Base-by-base conservation (phyloP, 2,888 invertebrate species). In the Calliphora vomitoria region DNA sequence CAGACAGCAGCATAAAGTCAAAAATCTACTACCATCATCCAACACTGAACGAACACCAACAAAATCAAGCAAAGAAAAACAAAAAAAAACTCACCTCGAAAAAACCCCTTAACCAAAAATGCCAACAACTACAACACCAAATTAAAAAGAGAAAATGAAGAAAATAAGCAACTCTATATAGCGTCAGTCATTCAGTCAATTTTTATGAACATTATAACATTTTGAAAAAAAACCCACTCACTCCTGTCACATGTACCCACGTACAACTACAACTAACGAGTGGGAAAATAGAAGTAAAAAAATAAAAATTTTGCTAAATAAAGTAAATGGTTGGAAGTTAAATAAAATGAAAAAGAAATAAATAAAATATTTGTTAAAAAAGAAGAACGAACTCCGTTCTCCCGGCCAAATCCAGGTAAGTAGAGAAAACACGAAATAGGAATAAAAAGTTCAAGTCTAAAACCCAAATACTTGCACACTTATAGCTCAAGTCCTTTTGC, bases 111-210 rank as follows among this genome's bases (percentile, higher is more conserved):
- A 50, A 76, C 53, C 76, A 60, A 69, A 62, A 76, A 44, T 11
- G 11, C 31, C 74, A 53, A 31, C 55, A 55, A 35, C 60, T 20
- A 66, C 44, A 66, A 38, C 31, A 69, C 71, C 31, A 80, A 71
- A n/a, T 8, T n/a, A 41, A 69, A 82, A 68, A 68, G 10, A 69
- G 11, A 81, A 81, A 18, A 41, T n/a, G 11, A 58, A 47, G 31
- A 55, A 81, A 72, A 72, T 68, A 66, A 25, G 10, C 58, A 50
- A 38, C 15, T 53, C n/a, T 20, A 35, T 35, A 13, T 31, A 38
- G 10, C 35, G 13, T 50, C 71, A 80, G 71, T 50, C 64, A 69
- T 60, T 82, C 60, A 76, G 50, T 69, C 8, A 76, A 69, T 60
- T 68, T 44, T 76, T 69, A 31, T 69, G 38, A 76, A 69, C 8